Percentiles rank a stretch among this genome's conserved stretches.
Evolutionary conservation across 2,797 vertebrate genomes (phyloP).

Genomic region (Buphagus erythrorhynchus): DNA sequence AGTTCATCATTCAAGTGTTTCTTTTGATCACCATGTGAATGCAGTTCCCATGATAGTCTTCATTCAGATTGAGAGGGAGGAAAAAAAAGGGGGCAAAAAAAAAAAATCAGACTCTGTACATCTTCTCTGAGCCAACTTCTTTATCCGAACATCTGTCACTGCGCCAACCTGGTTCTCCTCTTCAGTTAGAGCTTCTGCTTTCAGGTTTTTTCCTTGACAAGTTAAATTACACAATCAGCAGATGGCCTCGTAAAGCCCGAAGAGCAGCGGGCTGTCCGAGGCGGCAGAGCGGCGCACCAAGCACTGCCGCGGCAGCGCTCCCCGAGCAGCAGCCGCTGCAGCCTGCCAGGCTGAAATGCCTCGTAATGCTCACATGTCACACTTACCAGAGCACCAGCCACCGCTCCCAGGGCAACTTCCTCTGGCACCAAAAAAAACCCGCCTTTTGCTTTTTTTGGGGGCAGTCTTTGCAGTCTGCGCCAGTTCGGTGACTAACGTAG

Average conservation of each 20-base stretch:
- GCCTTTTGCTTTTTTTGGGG: conserved; percentile 13
- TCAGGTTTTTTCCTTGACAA: background rate
- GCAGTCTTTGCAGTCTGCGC: conserved; percentile 66
- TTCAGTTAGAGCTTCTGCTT: conserved; percentile 50
- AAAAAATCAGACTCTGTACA: conserved; percentile 56
- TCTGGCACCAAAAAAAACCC: conserved; percentile 21
- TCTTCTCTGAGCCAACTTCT: conserved; percentile 77
- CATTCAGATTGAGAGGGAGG: conserved; percentile 60
- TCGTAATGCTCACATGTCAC: conserved; percentile 82
- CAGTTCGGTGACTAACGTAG: conserved; percentile 79
- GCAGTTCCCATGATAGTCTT: conserved; percentile 74
- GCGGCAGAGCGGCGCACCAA: background rate
- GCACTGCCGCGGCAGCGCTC: background rate
- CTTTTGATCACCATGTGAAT: conserved; percentile 74
- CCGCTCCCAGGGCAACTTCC: conserved; percentile 78
- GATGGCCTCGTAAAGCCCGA: conserved; percentile 11
- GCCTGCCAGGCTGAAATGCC: conserved; percentile 76
- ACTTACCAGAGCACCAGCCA: conserved; percentile 72
- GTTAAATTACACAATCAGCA: conserved; percentile 25
- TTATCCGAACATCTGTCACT: conserved; percentile 68
- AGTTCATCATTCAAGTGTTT: conserved; percentile 74
- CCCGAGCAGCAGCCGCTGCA: conserved; percentile 74
- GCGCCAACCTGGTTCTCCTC: conserved; percentile 72
- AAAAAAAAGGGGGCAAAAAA: background rate
- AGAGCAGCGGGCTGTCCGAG: background rate